Evolutionary conservation across 1,140 invertebrate genomes (phyloP).

Genomic region (Coenobita brevimanus): DNA sequence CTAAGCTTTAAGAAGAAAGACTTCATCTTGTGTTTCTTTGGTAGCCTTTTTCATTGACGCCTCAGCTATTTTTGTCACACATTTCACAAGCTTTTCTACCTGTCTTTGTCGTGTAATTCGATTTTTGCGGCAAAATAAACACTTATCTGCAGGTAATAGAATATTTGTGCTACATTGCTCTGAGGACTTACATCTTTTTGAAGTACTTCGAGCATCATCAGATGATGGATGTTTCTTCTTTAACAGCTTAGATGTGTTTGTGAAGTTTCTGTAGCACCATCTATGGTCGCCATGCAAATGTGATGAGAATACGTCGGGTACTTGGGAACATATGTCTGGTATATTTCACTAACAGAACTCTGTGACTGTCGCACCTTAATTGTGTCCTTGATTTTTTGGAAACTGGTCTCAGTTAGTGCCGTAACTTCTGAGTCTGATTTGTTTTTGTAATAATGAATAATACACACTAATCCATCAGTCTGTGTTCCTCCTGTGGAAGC

Average conservation of each 20-base stretch:
- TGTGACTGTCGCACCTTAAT: too few species aligned
- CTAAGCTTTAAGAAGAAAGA: not conserved
- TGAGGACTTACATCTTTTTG: conserved; percentile 16
- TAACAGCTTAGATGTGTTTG: conserved; percentile 5
- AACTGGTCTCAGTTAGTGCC: too few species aligned
- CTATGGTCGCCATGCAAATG: too few species aligned
- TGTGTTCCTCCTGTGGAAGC: too few species aligned
- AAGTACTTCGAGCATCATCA: not conserved
- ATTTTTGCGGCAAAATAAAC: not conserved
- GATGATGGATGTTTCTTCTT: not conserved
- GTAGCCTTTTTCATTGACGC: not conserved
- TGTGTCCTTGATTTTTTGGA: too few species aligned
- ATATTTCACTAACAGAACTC: too few species aligned
- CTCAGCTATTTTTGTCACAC: not conserved
- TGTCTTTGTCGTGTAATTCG: not conserved
- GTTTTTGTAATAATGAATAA: too few species aligned
- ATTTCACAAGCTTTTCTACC: not conserved
- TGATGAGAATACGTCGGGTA: too few species aligned
- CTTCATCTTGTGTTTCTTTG: not conserved
- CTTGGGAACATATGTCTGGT: too few species aligned
- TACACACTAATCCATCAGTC: too few species aligned
- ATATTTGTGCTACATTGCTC: not conserved
- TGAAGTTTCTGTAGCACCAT: not conserved
- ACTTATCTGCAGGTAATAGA: not conserved
- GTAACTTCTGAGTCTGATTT: too few species aligned